A percentile compares a stretch with the other conserved stretches of the same genome.
phyloP scores from a whole-genome alignment of 2,888 invertebrate genomes.

The Seira musarum region DNA sequence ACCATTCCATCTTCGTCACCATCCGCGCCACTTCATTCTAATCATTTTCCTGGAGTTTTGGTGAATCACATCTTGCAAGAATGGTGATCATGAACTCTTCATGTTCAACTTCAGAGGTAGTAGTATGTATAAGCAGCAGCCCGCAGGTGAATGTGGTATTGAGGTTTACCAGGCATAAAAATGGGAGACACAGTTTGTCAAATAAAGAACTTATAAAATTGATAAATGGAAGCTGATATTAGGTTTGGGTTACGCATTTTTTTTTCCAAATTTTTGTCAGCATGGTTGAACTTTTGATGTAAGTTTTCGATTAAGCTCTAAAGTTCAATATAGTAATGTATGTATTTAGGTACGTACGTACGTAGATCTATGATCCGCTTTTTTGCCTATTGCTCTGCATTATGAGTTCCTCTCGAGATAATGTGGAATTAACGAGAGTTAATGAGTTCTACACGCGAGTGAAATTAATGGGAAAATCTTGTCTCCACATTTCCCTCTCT shows the following conservation, averaged over 20 bases:
- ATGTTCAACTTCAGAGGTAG: too few species aligned
- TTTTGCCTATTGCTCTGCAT: neutral
- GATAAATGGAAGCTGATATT: conserved; percentile 10
- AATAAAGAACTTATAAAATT: neutral
- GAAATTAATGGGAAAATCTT: conserved; percentile 70
- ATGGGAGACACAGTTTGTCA: conserved; percentile 1
- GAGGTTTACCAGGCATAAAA: neutral
- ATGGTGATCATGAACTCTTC: too few species aligned
- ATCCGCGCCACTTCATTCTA: conserved; percentile 25
- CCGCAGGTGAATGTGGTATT: neutral
- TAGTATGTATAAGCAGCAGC: too few species aligned
- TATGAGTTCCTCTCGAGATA: conserved; percentile 53
- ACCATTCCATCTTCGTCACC: conserved; percentile 42
- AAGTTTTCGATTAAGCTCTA: neutral
- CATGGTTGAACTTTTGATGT: neutral
- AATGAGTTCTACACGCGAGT: conserved; percentile 70
- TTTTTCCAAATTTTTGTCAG: neutral
- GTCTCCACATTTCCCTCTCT: conserved; percentile 62
- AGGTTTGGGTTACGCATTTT: neutral
- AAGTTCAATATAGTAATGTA: too few species aligned
- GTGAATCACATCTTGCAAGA: neutral
- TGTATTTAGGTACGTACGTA: too few species aligned
- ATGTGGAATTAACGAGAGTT: conserved; percentile 70
- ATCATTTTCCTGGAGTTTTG: conserved; percentile 29
- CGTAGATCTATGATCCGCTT: conserved; percentile 11